Evolutionary conservation across 2,113 vertebrate species (phyloP).

Genomic region (Platycercus adscitus): DNA sequence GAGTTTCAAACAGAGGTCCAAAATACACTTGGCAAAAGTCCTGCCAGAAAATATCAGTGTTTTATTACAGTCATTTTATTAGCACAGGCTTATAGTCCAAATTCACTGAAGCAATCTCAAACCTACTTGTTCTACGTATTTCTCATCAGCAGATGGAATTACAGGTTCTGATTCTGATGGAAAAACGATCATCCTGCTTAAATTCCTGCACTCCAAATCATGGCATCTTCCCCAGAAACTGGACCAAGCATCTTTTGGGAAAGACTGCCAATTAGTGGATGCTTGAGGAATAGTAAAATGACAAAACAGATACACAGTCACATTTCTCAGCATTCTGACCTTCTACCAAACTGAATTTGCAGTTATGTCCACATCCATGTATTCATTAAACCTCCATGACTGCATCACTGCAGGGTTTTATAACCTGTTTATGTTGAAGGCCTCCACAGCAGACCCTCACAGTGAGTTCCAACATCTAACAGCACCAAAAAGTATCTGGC

Average conservation of each 20-base stretch:
- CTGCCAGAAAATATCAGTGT: not conserved
- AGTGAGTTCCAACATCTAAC: not conserved
- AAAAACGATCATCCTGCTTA: not conserved
- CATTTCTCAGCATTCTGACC: not conserved
- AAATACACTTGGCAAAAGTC: not conserved
- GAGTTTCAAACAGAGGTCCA: not conserved
- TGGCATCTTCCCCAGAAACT: not conserved
- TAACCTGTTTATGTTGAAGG: not conserved
- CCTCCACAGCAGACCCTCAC: not conserved
- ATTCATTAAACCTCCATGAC: fast-evolving
- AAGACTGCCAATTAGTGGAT: not conserved
- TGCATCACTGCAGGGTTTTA: fast-evolving
- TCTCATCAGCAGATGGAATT: not conserved
- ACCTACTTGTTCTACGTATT: not conserved
- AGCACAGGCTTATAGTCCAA: not conserved
- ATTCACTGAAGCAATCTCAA: not conserved
- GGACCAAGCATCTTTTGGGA: not conserved
- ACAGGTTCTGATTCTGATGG: not conserved
- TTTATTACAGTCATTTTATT: not conserved
- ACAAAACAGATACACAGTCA: not conserved
- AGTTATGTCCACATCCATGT: not conserved
- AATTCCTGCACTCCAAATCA: not conserved
- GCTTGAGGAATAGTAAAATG: not conserved
- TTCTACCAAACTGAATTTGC: not conserved
- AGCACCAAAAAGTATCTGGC: not conserved